Base-by-base conservation (phyloP, 2,888 invertebrate species). In the Pachliopta kotzebuea region DNA sequence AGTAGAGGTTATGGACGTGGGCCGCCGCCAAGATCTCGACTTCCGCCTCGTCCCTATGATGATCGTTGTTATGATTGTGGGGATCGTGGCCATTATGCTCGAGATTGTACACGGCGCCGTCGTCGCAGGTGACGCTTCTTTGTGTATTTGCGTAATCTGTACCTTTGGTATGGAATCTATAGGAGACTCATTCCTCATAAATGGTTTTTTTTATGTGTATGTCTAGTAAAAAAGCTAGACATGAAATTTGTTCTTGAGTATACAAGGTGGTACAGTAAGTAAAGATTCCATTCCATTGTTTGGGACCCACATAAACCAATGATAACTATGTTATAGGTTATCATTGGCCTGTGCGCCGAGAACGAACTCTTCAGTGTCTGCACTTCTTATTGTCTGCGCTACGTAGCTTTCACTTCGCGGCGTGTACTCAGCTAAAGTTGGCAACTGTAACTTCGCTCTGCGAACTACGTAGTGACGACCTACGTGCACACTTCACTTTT, bases 31-130 rank as follows among this genome's bases (percentile, higher is more conserved):
- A 87, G 93, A 54, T 92, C 92, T 4, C 86, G 92, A 4, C 83
- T 93, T 58, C 95, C 95, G n/a, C 95, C 97, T 23, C 96, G 97
- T 77, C 96, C 97, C 73, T 96, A 97, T 14, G 97, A 97, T 77
- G 98, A 98, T 88, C 95, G 97, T 68, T 98, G 98, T 86, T 98
- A 98, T 81, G 98, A 98, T 80, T 98, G 98, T 86, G 98, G 98
- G 49, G 97, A 97, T 76, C 93, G 97, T 69, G 98, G 98, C 11
- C 98, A 98, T 84, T 98, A 98, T 84, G 98, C 98, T 60, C 94
- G 98, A 72, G 97, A 98, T 83, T 98, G 98, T 85, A 94, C 95
- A 65, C 93, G 96, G 69, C 94, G 96, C 76, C 92, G 94, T 71
- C 93, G 94, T 84, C 88, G 92, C 84, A 91, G 92, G 92, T 92